A percentile compares a stretch with the other conserved stretches of the same genome.
Conservation (phyloP, 2,888 invertebrate genomes). For the Labia minor region DNA sequence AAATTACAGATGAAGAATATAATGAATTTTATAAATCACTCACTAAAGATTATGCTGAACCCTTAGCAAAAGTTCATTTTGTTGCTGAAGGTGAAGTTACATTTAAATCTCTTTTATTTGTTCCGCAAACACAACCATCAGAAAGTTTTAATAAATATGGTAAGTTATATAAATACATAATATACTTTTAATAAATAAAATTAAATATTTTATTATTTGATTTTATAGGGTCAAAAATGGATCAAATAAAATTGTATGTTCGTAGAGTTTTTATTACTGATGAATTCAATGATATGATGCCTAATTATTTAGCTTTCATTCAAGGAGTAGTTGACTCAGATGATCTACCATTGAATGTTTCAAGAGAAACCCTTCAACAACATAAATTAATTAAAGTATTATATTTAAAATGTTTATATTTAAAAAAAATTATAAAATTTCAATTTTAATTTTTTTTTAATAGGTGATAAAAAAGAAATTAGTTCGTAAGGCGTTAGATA, state of each 20-base stretch:
- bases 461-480: conserved; percentile 95
- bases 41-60: conserved; percentile 77
- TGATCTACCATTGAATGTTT: conserved; percentile 95
- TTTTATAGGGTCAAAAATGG: neutral
- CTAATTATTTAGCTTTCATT: conserved; percentile 90
- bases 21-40: conserved; percentile 89
- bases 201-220: neutral
- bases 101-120: conserved; percentile 90
- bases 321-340: conserved; percentile 97
- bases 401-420: neutral
- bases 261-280: conserved; percentile 98
- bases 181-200: neutral
- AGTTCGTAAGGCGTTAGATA: conserved; percentile 91
- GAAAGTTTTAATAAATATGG: conserved; percentile 96
- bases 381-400: conserved; percentile 84
- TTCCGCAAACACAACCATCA: conserved; percentile 80
- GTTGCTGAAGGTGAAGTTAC: conserved; percentile 98
- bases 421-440: neutral
- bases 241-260: conserved; percentile 62
- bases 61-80: conserved; percentile 84
- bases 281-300: conserved; percentile 99
- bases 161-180: conserved; percentile 37
- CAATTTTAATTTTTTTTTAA: conserved; percentile 4
- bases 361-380: conserved; percentile 95
- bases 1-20: conserved; percentile 83